These are phyloP conservation scores for Eidolon helvum DNA, from an alignment of 2,113 vertebrate species.

Conservation along the genomic window DNA sequence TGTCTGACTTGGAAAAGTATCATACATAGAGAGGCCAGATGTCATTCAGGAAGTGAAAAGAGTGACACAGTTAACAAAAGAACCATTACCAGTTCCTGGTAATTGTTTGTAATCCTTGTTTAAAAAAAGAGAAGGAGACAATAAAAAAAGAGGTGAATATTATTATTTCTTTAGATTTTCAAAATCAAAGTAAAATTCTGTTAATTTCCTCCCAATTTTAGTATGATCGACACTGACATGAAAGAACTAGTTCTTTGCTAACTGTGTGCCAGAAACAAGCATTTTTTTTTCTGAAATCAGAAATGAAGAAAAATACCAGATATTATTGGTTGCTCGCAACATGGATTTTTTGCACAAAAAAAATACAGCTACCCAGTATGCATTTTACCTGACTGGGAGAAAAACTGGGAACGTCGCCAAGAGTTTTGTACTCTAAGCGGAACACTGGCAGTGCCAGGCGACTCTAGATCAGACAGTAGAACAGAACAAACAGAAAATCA, in stretches of 20 bases:
- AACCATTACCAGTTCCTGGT: conserved; percentile 52
- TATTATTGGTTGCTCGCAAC: conserved; percentile 59
- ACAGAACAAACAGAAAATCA: conserved; percentile 82
- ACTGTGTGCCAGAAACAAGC: conserved; percentile 80
- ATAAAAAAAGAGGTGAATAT: conserved; percentile 29
- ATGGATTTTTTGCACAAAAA: conserved; percentile 49
- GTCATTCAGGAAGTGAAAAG: neutral
- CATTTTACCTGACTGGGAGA: conserved; percentile 93
- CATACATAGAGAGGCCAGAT: conserved; percentile 63
- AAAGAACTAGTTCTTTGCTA: conserved; percentile 79
- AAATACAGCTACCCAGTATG: conserved; percentile 55
- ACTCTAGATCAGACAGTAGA: conserved; percentile 79
- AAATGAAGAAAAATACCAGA: conserved; percentile 64
- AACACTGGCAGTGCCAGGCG: conserved; percentile 81
- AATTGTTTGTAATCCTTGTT: conserved; percentile 39
- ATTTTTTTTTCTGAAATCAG: conserved; percentile 60
- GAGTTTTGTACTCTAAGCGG: conserved; percentile 89
- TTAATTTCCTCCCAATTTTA: neutral
- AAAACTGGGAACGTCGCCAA: conserved; percentile 94
- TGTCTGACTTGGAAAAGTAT: conserved; percentile 59
- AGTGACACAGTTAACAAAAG: conserved; percentile 83
- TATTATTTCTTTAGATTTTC: conserved; percentile 61
- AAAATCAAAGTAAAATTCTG: conserved; percentile 40
- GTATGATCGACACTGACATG: neutral
- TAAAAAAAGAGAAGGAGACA: neutral